These are phyloP conservation scores for Chaetodon auriga DNA, from an alignment of 2,113 vertebrate genomes.

Conservation along the genomic window DNA sequence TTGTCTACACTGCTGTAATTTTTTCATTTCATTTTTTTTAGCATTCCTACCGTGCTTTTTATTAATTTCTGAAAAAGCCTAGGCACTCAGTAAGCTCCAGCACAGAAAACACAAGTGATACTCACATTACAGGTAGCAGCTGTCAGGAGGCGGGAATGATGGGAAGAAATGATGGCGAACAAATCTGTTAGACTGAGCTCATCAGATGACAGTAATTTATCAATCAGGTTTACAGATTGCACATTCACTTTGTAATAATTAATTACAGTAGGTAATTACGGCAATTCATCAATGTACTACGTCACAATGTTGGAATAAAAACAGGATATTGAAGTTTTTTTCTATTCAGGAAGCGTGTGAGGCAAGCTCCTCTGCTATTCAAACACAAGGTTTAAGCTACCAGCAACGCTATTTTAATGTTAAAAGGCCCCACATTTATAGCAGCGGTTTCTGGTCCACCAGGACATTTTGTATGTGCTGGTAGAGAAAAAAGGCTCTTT, in stretches of 20 bases:
- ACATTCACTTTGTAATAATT: not conserved
- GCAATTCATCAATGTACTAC: not conserved
- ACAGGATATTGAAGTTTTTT: not conserved
- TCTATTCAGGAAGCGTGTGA: not conserved
- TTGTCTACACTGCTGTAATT: not conserved
- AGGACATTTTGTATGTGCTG: not conserved
- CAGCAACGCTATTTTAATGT: conserved; percentile 1
- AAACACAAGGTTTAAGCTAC: not conserved
- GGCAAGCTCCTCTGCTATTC: not conserved
- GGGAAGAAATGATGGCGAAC: not conserved
- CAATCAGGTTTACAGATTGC: not conserved
- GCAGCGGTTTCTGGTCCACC: not conserved
- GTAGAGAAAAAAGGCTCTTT: not conserved
- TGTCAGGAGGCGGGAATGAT: not conserved
- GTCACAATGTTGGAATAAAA: not conserved
- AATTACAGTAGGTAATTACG: not conserved
- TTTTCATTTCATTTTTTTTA: too few species aligned
- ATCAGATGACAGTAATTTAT: not conserved
- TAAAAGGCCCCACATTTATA: not conserved
- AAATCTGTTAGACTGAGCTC: not conserved
- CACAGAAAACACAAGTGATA: not conserved
- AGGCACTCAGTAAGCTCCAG: too few species aligned
- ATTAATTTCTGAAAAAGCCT: not conserved
- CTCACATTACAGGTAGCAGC: conserved; percentile 1
- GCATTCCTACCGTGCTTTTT: not conserved